These are phyloP conservation scores for Hypena proboscidalis DNA, from an alignment of 2,888 invertebrate genomes.

Conservation along the genomic window DNA sequence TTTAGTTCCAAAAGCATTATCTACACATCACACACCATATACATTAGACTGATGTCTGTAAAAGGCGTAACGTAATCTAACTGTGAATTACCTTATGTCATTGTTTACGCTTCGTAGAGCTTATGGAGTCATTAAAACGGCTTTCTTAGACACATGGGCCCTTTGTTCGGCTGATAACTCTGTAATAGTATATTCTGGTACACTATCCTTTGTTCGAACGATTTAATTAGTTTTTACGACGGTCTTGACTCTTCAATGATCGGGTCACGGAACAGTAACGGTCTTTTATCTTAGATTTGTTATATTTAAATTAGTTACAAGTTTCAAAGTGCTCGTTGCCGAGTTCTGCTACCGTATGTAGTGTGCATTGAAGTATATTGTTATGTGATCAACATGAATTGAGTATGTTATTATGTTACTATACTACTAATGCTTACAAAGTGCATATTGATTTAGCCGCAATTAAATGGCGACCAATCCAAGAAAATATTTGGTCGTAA, in stretches of 20 bases:
- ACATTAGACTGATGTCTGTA: neutral
- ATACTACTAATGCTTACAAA: too few species aligned
- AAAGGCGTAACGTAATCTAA: slow-evolving; percentile 35
- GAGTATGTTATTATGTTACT: too few species aligned
- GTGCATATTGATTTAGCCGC: too few species aligned
- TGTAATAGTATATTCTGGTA: slow-evolving; percentile 41
- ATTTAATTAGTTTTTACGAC: slow-evolving; percentile 59
- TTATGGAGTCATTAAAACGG: slow-evolving; percentile 58
- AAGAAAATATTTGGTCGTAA: too few species aligned
- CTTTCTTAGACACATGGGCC: slow-evolving; percentile 45
- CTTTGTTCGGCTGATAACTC: slow-evolving; percentile 51
- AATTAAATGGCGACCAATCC: too few species aligned
- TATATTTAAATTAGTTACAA: too few species aligned
- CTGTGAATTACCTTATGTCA: slow-evolving; percentile 52
- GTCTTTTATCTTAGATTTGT: slow-evolving; percentile 4
- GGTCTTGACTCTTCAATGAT: slow-evolving; percentile 19
- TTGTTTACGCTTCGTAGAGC: slow-evolving; percentile 61
- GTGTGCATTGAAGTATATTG: too few species aligned
- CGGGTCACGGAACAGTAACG: slow-evolving; percentile 24
- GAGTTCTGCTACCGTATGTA: too few species aligned
- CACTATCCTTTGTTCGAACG: slow-evolving; percentile 50
- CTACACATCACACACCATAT: neutral
- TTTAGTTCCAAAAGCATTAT: neutral
- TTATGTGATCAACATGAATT: too few species aligned
- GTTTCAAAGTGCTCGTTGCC: too few species aligned